These are phyloP conservation scores for Campaea margaritaria DNA, from an alignment of 2,888 invertebrate genomes.

Conservation along the genomic window DNA sequence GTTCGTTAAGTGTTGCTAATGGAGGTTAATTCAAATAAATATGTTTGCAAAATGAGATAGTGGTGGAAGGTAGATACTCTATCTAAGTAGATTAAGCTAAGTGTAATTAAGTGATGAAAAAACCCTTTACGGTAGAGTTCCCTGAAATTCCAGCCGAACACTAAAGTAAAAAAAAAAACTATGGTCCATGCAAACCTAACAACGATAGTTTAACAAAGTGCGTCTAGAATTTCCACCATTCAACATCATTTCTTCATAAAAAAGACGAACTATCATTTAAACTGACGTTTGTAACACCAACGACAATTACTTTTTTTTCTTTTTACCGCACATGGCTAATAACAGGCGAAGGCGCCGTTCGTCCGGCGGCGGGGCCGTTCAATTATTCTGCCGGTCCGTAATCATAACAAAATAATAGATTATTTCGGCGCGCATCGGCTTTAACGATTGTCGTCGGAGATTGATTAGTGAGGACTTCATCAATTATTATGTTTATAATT, in stretches of 20 bases:
- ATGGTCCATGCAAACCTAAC: too few species aligned
- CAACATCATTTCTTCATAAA: background rate
- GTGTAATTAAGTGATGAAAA: too few species aligned
- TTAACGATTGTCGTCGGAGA: slow-evolving; percentile 45
- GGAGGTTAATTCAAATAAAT: slow-evolving; percentile 24
- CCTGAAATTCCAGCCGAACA: too few species aligned
- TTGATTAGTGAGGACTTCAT: slow-evolving; percentile 50
- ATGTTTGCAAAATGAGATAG: slow-evolving; percentile 19
- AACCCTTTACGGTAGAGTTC: too few species aligned
- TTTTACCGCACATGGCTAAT: slow-evolving; percentile 53
- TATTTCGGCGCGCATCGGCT: slow-evolving; percentile 66
- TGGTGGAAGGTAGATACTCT: background rate
- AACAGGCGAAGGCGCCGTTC: slow-evolving; percentile 52
- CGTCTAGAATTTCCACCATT: background rate
- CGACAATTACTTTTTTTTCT: slow-evolving; percentile 42
- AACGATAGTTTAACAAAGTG: too few species aligned
- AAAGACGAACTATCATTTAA: background rate
- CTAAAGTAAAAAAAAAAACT: too few species aligned
- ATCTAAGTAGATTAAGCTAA: too few species aligned
- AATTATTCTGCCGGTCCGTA: slow-evolving; percentile 72
- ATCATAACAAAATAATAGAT: slow-evolving; percentile 73
- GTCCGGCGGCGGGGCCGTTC: slow-evolving; percentile 50
- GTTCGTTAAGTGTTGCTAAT: slow-evolving; percentile 53
- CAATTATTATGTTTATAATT: slow-evolving; percentile 40
- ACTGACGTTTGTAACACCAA: slow-evolving; percentile 28